Evolutionary conservation across 1,140 invertebrate genomes (phyloP).

Genomic region (Danaus melanippus): DNA sequence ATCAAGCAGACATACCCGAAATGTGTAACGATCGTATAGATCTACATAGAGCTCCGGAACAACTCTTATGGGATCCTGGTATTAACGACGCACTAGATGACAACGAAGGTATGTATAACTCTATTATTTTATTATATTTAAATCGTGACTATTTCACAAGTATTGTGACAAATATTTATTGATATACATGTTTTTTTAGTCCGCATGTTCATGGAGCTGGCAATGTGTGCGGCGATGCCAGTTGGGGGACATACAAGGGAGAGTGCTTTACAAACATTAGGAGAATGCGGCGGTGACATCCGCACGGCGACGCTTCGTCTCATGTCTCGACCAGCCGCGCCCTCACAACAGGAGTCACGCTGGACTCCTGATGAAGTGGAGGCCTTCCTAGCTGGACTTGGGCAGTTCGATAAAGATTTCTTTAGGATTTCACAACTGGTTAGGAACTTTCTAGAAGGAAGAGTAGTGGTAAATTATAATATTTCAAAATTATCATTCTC

Average conservation of each 20-base stretch:
- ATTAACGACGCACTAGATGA: constrained; percentile 80
- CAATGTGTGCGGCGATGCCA: constrained; percentile 91
- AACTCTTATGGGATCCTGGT: constrained; percentile 89
- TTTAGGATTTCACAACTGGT: constrained; percentile 89
- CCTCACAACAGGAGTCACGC: constrained; percentile 82
- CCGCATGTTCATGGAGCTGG: constrained; percentile 92
- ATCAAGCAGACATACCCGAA: constrained; percentile 88
- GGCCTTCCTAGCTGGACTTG: constrained; percentile 88
- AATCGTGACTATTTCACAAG: not conserved
- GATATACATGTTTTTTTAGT: constrained; percentile 70
- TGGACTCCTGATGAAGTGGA: constrained; percentile 93
- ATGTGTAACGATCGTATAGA: constrained; percentile 68
- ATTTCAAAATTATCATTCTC: not conserved
- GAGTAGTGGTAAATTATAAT: constrained; percentile 3
- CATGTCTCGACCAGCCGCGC: constrained; percentile 81
- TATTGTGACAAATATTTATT: constrained; percentile 5
- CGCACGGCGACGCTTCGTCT: constrained; percentile 90
- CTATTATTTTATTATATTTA: not conserved
- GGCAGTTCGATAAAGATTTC: constrained; percentile 96
- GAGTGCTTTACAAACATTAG: constrained; percentile 92
- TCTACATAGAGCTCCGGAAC: constrained; percentile 74
- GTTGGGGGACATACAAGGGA: constrained; percentile 95
- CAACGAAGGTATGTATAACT: constrained; percentile 76
- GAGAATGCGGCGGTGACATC: constrained; percentile 89
- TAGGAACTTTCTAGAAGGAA: constrained; percentile 26